Percentiles rank a stretch among this genome's conserved stretches.
Evolutionary conservation across 2,888 invertebrate genomes (phyloP).

Genomic region (Drosophila helvetica): DNA sequence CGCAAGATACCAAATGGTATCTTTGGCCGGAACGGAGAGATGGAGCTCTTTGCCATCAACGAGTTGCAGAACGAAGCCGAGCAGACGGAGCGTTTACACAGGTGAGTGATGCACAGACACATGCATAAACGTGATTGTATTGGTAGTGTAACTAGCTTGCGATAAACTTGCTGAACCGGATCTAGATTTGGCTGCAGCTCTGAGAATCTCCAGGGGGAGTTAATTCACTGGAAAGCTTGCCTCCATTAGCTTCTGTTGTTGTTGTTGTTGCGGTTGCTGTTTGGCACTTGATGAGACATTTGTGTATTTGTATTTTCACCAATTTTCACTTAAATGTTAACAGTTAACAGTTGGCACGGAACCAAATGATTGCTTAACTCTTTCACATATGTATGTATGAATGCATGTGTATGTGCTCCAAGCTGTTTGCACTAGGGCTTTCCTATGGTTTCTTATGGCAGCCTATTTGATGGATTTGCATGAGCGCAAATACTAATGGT

Average conservation of each 20-base stretch:
- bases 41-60: conserved; percentile 94
- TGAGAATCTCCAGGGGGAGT: conserved; percentile 70
- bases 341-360: conserved; percentile 30
- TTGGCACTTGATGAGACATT: conserved; percentile 74
- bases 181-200: conserved; percentile 76
- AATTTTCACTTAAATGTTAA: conserved; percentile 71
- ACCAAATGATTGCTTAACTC: conserved; percentile 44
- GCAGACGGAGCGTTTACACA: conserved; percentile 96
- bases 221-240: conserved; percentile 71
- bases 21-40: conserved; percentile 96
- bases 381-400: conserved; percentile 14
- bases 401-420: conserved; percentile 27
- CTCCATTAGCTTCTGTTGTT: conserved; percentile 36
- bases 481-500: too few species aligned
- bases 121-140: conserved; percentile 20
- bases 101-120: conserved; percentile 85
- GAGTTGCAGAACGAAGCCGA: conserved; percentile 91
- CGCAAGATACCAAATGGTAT: conserved; percentile 98
- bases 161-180: conserved; percentile 79
- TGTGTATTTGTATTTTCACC: conserved; percentile 66
- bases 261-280: conserved; percentile 30
- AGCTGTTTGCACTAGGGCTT: background rate
- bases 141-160: conserved; percentile 70
- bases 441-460: background rate
- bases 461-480: background rate